Percentiles rank a stretch among this genome's conserved stretches.
Conservation (phyloP, 2,888 invertebrate genomes). For the Plemyria rubiginata region DNA sequence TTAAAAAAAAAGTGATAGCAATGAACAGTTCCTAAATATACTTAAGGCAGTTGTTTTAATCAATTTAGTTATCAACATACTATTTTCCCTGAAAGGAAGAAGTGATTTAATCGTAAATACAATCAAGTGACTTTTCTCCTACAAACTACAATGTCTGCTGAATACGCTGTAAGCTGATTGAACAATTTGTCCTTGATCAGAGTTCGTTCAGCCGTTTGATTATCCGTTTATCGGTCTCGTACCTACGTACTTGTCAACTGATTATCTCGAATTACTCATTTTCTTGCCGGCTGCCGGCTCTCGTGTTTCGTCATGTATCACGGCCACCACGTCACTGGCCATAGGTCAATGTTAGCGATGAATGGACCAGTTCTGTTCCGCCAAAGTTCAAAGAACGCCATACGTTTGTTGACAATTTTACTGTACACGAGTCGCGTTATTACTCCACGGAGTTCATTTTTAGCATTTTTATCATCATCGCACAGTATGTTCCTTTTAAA, state of each 20-base stretch:
- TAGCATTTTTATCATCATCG: conserved; percentile 17
- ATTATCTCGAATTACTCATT: conserved; percentile 41
- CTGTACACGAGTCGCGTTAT: neutral
- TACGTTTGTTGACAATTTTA: conserved; percentile 25
- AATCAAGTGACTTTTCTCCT: neutral
- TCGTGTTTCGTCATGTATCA: conserved; percentile 35
- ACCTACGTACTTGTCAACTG: conserved; percentile 28
- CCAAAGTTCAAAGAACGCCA: conserved; percentile 37
- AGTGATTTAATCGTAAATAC: neutral
- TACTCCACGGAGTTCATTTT: neutral
- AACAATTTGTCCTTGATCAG: conserved; percentile 25
- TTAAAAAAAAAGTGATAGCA: too few relatives aligned
- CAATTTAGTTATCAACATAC: too few relatives aligned
- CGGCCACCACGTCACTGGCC: conserved; percentile 33
- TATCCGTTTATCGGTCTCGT: conserved; percentile 33
- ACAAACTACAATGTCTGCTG: conserved; percentile 4
- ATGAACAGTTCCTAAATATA: neutral
- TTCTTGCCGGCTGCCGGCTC: conserved; percentile 33
- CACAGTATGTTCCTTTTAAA: conserved; percentile 23
- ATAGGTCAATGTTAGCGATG: conserved; percentile 42
- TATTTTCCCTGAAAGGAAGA: neutral
- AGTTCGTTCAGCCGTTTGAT: conserved; percentile 35
- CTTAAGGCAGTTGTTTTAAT: neutral
- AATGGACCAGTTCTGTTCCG: conserved; percentile 34
- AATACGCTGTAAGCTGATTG: conserved; percentile 10